phyloP scores from a whole-genome alignment of 1,140 invertebrate genomes.

The Caenorhabditis latens region DNA sequence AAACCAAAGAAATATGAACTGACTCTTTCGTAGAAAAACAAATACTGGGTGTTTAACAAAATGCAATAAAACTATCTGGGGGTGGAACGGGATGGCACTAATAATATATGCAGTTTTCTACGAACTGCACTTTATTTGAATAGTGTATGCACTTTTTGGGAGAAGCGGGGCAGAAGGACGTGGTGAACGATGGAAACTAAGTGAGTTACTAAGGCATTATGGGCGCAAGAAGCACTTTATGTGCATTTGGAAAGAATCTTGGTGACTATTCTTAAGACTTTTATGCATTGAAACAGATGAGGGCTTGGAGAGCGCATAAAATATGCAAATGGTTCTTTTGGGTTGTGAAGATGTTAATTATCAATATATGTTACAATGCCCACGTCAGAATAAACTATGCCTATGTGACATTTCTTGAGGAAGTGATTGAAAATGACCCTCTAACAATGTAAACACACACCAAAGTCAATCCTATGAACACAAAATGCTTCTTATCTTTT shows the following conservation, averaged over 20 bases:
- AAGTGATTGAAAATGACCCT: too few relatives aligned
- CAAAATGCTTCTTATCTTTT: neutral
- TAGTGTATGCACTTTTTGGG: slow-evolving; percentile 1
- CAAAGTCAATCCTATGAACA: too few relatives aligned
- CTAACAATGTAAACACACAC: too few relatives aligned
- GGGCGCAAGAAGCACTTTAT: neutral
- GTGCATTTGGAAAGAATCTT: neutral
- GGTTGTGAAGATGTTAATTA: too few relatives aligned
- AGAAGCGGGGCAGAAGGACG: neutral
- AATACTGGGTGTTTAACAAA: neutral
- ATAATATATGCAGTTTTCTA: neutral
- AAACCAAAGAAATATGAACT: neutral
- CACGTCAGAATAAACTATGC: too few relatives aligned
- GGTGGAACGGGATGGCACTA: neutral
- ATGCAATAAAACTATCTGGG: neutral
- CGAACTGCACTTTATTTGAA: neutral
- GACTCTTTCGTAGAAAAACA: neutral
- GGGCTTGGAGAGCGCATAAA: neutral
- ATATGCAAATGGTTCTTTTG: neutral
- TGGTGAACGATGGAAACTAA: neutral
- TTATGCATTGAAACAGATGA: neutral
- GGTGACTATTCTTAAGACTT: neutral
- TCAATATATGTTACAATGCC: too few relatives aligned
- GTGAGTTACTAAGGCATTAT: slow-evolving; percentile 23
- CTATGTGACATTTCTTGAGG: too few relatives aligned